Evolutionary conservation across 2,888 invertebrate genomes (phyloP), one percentile per base, ranked within the genome.

Genomic region (Tenthredo amoena): DNA sequence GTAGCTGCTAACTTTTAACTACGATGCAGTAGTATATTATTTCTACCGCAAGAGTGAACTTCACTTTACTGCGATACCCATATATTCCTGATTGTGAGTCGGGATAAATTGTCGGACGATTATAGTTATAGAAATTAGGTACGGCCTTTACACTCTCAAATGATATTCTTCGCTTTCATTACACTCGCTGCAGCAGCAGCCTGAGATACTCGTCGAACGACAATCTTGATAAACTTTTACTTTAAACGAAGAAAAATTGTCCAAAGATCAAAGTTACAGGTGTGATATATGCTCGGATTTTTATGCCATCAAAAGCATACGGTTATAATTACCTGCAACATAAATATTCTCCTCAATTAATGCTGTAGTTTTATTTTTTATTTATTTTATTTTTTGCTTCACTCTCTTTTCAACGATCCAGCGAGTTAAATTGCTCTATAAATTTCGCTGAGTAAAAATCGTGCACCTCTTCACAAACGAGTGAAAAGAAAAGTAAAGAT

Each of bases 1-100:
- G 72, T 74, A 40, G 72, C 40, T 74, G n/a, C 40, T 74, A 74
- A 43, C 43, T 74, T 74, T 74, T 37, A 74, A 43, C 40, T 43
- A 34, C 43, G 9, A 74, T 74, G 72, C 72, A 74, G 40, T 74
- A 21, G 62, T 62, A 74, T n/a, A 43, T 74, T 43, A 43, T 74
- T 43, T n/a, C 72, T 18, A 43, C 37, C 43, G 72, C 21, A 74
- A 74, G n/a, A 72, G 37, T 40, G 72, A 74, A 74, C 72, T 43
- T 74, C 72, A 43, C 18, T 74, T 43, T 74, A 74, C 40, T 43
- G 21, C 40, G 40, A 21, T 18, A 21, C 12, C n/a, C 9, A 3
- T 43, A 21, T 9, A 34, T 68, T 15, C n/a, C 2, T n/a, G n/a
- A n/a, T n/a, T n/a, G n/a, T n/a, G 1, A 21, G 15, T 10, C 12